Conservation (phyloP, 2,888 invertebrate species). For the Hyalella azteca region DNA sequence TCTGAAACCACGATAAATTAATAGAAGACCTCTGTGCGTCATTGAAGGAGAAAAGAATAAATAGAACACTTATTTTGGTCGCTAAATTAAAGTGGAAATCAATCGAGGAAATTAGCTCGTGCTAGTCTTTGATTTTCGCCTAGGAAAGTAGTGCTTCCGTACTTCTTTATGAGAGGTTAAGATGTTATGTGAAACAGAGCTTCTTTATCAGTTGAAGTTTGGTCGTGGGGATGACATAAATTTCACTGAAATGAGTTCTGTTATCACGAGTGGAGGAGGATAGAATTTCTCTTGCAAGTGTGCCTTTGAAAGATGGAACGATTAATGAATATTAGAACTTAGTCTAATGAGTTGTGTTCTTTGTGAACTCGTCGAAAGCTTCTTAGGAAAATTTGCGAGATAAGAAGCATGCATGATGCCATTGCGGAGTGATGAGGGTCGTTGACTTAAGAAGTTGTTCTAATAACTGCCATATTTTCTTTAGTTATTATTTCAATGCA, state of each 20-base stretch:
- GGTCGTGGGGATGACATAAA: constrained; percentile 16
- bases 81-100: no score
- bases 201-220: not conserved
- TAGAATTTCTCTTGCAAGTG: constrained; percentile 25
- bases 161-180: constrained; percentile 6
- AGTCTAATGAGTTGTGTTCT: not conserved
- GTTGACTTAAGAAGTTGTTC: constrained; percentile 33
- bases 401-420: not conserved
- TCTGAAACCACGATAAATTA: no score
- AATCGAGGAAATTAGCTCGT: not conserved
- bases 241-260: not conserved
- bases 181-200: not conserved
- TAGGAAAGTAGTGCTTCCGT: constrained; percentile 35
- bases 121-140: constrained; percentile 21
- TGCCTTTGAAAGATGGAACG: constrained; percentile 20
- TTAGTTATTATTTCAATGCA: constrained; percentile 8
- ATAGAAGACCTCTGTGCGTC: no score
- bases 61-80: no score
- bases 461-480: constrained; percentile 29
- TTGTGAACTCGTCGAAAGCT: not conserved
- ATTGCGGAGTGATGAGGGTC: constrained; percentile 17
- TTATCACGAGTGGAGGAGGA: not conserved
- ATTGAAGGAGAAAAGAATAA: no score
- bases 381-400: not conserved
- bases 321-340: not conserved